Conservation (phyloP, 2,797 vertebrate species). For the Synaphobranchus kaupii region DNA sequence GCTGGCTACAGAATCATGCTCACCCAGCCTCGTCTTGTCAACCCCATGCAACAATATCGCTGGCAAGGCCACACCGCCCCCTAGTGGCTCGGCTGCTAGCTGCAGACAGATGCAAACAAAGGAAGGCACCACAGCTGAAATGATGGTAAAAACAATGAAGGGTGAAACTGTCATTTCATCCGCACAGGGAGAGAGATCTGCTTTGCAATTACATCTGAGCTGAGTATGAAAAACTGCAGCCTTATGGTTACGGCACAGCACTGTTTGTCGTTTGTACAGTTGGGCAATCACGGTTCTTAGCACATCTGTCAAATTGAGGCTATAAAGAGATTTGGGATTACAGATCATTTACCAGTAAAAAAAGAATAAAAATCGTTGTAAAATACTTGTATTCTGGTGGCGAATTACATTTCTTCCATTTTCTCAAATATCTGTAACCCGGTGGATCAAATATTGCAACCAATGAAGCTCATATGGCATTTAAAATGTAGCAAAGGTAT, state of each 20-base stretch:
- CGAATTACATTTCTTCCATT: background rate
- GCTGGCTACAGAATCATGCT: conserved; percentile 4
- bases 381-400: background rate
- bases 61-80: conserved; percentile 29
- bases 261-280: background rate
- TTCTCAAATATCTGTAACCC: no score
- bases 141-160: background rate
- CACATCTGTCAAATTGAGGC: conserved; percentile 7
- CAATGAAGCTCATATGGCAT: background rate
- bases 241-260: no score
- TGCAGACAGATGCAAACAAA: background rate
- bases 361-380: no score
- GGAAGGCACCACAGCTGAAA: background rate
- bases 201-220: background rate
- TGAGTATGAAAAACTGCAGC: background rate
- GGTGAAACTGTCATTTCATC: conserved; percentile 19
- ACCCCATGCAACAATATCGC: background rate
- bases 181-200: background rate
- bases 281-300: background rate
- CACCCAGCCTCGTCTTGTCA: background rate
- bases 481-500: background rate
- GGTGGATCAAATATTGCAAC: background rate
- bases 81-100: conserved; percentile 9
- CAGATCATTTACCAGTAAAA: background rate
- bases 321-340: background rate